Percentiles rank a stretch among this genome's conserved stretches.
These are phyloP conservation scores for Tetramorium alpestre DNA, from an alignment of 1,140 invertebrate genomes.

Conservation along the genomic window DNA sequence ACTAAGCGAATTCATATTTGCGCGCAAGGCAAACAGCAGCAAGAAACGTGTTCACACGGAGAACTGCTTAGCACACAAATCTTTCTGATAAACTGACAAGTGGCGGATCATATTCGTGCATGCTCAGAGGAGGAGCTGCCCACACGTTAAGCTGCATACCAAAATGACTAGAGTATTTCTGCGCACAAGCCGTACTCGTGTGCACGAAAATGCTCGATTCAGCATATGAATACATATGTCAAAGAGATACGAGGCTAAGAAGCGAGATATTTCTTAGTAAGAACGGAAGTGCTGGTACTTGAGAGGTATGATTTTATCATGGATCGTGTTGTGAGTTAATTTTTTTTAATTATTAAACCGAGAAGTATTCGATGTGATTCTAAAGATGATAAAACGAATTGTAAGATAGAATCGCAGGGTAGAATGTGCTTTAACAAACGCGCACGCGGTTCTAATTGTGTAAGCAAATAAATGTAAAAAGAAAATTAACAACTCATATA, in stretches of 20 bases:
- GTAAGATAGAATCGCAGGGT: background rate
- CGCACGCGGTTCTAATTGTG: background rate
- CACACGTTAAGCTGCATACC: conserved; percentile 34
- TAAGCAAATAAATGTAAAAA: background rate
- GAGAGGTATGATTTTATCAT: conserved; percentile 11
- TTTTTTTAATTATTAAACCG: background rate
- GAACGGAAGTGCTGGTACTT: background rate
- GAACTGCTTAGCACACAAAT: conserved; percentile 40
- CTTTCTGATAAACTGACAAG: conserved; percentile 49
- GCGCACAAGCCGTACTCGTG: background rate
- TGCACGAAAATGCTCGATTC: conserved; percentile 29
- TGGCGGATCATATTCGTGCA: conserved; percentile 32
- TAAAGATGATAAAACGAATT: background rate
- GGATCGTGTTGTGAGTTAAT: background rate
- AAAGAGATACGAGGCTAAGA: conserved; percentile 8
- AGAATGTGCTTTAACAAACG: background rate
- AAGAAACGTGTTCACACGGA: conserved; percentile 17
- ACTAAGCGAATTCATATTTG: conserved; percentile 1
- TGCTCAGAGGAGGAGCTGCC: conserved; percentile 19
- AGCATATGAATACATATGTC: conserved; percentile 37
- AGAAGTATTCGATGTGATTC: background rate
- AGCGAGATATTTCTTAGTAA: conserved; percentile 25
- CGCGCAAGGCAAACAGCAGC: conserved; percentile 1
- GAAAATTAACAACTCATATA: background rate
- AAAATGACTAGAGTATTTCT: conserved; percentile 45